A percentile compares a stretch with the other conserved stretches of the same genome.
Conservation (phyloP, 2,113 vertebrate species). For the Anoura caudifer region DNA sequence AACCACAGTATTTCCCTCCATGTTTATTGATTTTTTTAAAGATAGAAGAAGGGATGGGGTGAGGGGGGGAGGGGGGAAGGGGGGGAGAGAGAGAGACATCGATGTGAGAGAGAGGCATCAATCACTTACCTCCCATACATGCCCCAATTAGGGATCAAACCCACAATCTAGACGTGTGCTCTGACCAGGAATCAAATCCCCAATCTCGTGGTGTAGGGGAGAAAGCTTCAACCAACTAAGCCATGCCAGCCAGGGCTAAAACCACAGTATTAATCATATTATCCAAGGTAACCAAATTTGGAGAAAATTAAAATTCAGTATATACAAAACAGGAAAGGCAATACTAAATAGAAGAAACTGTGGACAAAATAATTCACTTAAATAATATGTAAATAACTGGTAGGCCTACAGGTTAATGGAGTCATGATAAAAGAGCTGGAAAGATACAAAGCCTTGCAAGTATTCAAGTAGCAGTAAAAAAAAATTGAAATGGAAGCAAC, state of each 20-base stretch:
- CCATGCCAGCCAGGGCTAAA: too few relatives aligned
- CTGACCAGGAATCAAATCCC: too few relatives aligned
- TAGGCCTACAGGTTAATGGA: background rate
- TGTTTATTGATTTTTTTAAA: too few relatives aligned
- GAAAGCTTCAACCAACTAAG: too few relatives aligned
- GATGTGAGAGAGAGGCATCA: too few relatives aligned
- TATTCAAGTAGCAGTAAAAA: background rate
- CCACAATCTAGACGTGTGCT: too few relatives aligned
- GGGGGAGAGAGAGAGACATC: too few relatives aligned
- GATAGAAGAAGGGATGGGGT: too few relatives aligned
- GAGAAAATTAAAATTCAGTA: background rate
- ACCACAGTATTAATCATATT: background rate
- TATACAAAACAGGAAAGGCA: background rate
- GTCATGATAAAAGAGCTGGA: background rate
- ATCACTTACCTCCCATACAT: too few relatives aligned
- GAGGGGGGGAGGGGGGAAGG: too few relatives aligned
- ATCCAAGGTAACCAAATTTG: background rate
- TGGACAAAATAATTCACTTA: background rate
- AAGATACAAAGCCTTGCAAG: background rate
- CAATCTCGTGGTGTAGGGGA: too few relatives aligned
- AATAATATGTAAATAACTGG: background rate
- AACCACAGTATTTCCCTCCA: background rate
- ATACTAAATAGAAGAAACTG: background rate
- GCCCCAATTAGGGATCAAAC: too few relatives aligned
- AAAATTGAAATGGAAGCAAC: background rate